Conservation (phyloP, 2,797 vertebrate species). For the Triplophysa yarkandensis region DNA sequence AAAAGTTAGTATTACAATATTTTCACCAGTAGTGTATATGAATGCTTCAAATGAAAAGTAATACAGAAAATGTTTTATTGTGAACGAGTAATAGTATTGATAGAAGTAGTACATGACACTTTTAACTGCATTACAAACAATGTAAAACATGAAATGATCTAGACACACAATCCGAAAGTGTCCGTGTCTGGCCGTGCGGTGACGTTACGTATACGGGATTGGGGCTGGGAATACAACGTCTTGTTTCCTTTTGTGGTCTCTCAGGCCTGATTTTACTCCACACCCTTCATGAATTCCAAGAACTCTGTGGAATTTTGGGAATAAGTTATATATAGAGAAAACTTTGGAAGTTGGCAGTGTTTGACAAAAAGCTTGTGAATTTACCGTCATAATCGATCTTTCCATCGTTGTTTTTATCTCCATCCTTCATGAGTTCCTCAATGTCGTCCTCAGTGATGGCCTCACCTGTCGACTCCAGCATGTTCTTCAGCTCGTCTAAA, state of each 20-base stretch:
- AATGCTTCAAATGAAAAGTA: background rate
- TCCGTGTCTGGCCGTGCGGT: background rate
- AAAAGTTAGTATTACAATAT: too few relatives aligned
- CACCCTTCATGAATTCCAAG: slow-evolving; percentile 84
- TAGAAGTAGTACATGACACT: background rate
- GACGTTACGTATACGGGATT: slow-evolving; percentile 8
- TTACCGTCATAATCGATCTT: slow-evolving; percentile 83
- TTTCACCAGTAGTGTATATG: too few relatives aligned
- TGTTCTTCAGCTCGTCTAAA: slow-evolving; percentile 78
- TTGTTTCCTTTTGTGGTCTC: background rate
- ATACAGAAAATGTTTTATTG: slow-evolving; percentile 17
- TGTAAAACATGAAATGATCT: slow-evolving; percentile 3
- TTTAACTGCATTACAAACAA: background rate
- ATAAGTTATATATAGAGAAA: background rate
- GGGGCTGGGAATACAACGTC: slow-evolving; percentile 21
- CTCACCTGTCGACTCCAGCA: slow-evolving; percentile 80
- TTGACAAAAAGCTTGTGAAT: background rate
- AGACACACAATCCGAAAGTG: slow-evolving; percentile 10
- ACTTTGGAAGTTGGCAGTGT: background rate
- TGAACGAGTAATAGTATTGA: background rate
- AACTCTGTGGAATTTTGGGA: slow-evolving; percentile 71
- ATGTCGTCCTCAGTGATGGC: slow-evolving; percentile 81
- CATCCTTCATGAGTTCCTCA: slow-evolving; percentile 82
- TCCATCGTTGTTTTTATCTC: slow-evolving; percentile 82
- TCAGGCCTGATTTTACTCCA: slow-evolving; percentile 69